phyloP scores from a whole-genome alignment of 2,113 vertebrate species.

The Psettodes erumei region DNA sequence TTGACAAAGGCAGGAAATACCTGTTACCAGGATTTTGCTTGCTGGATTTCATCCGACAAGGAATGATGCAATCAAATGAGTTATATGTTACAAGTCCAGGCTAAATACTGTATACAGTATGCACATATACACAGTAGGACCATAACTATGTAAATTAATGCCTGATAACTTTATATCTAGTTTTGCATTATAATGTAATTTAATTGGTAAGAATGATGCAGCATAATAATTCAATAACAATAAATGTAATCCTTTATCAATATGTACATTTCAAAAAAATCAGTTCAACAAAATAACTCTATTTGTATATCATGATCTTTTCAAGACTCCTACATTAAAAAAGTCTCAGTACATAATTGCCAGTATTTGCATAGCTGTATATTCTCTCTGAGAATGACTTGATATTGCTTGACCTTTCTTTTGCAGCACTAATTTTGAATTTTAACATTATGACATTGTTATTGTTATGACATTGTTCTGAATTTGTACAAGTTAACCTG shows the following conservation, averaged over 20 bases:
- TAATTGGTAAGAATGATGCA: neutral
- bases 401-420: constrained; percentile 13
- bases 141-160: no score
- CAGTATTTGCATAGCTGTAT: constrained; percentile 46
- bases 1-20: constrained; percentile 1
- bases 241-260: constrained; percentile 23
- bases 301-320: neutral
- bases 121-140: neutral
- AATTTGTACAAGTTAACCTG: neutral
- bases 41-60: constrained; percentile 8
- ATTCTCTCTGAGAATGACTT: constrained; percentile 26
- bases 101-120: constrained; percentile 15
- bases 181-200: neutral
- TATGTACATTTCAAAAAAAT: constrained; percentile 23
- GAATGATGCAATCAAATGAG: neutral
- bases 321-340: constrained; percentile 5
- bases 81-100: neutral
- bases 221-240: constrained; percentile 23
- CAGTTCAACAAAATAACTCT: constrained; percentile 14
- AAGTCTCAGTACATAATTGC: constrained; percentile 15
- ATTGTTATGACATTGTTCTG: no score
- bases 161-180: no score
- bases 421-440: constrained; percentile 20
- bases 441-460: neutral
- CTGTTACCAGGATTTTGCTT: constrained; percentile 10